Conservation (phyloP, 2,888 invertebrate genomes). For the Tachystola acroxantha region DNA sequence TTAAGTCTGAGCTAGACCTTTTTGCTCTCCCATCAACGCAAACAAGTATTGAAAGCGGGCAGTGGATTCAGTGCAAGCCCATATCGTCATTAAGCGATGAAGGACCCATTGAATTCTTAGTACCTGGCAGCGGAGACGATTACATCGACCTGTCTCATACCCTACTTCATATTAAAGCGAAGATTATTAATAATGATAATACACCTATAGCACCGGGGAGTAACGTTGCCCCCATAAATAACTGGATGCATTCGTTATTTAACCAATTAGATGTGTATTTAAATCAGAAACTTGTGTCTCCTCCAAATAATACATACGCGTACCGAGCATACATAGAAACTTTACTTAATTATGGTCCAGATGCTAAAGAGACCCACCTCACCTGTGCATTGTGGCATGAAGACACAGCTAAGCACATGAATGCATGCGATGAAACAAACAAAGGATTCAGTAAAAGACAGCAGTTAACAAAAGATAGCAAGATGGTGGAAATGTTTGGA, state of each 20-base stretch:
- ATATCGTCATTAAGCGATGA: conserved; percentile 26
- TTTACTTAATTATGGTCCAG: conserved; percentile 22
- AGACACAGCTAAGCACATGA: conserved; percentile 15
- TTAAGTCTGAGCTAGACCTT: conserved; percentile 25
- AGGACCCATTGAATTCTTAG: conserved; percentile 26
- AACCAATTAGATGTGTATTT: conserved; percentile 22
- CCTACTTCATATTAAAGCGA: conserved; percentile 19
- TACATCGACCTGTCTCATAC: conserved; percentile 27
- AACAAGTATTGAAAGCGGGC: conserved; percentile 22
- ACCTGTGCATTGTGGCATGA: conserved; percentile 22
- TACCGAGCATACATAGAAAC: conserved; percentile 25
- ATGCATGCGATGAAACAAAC: conserved; percentile 10
- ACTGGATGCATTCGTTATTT: conserved; percentile 28
- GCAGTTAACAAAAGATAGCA: conserved; percentile 12
- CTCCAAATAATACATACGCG: conserved; percentile 23
- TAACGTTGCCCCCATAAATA: conserved; percentile 23
- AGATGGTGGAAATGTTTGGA: conserved; percentile 21
- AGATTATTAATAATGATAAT: conserved; percentile 19
- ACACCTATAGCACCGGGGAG: conserved; percentile 8
- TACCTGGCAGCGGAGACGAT: conserved; percentile 28
- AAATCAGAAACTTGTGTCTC: conserved; percentile 27
- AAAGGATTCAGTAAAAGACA: conserved; percentile 16
- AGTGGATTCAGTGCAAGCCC: conserved; percentile 25
- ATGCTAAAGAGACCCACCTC: conserved; percentile 21
- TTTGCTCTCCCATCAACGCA: conserved; percentile 25